phyloP scores from a whole-genome alignment of 2,888 invertebrate species.

The Hemistola chrysoprasaria region DNA sequence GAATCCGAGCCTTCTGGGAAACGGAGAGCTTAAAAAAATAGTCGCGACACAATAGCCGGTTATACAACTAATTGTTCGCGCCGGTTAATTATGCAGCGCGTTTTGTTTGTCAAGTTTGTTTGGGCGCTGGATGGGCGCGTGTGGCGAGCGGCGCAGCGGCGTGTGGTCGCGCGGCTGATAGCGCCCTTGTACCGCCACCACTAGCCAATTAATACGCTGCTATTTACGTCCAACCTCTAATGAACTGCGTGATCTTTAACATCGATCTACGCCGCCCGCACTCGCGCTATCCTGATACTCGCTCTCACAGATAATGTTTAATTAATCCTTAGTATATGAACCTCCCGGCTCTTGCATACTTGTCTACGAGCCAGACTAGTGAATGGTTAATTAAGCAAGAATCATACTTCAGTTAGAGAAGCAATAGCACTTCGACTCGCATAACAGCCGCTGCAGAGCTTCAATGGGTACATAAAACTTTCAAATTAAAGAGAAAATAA shows the following conservation, averaged over 20 bases:
- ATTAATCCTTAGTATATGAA: constrained; percentile 10
- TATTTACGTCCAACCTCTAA: constrained; percentile 25
- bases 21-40: constrained; percentile 54
- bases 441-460: constrained; percentile 25
- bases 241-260: constrained; percentile 30
- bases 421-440: constrained; percentile 24
- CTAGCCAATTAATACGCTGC: constrained; percentile 31
- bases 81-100: constrained; percentile 65
- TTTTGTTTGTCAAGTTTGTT: constrained; percentile 51
- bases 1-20: constrained; percentile 73
- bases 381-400: constrained; percentile 26
- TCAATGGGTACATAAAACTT: constrained; percentile 41
- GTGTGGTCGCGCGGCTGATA: constrained; percentile 29
- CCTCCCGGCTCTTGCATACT: too few relatives aligned
- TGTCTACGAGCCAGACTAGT: constrained; percentile 21
- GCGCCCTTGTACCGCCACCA: constrained; percentile 22
- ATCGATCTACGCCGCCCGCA: constrained; percentile 10
- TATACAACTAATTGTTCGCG: constrained; percentile 74
- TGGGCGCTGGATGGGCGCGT: constrained; percentile 27
- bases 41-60: constrained; percentile 67
- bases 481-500: constrained; percentile 52
- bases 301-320: constrained; percentile 20
- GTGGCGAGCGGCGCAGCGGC: constrained; percentile 22
- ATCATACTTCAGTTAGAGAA: constrained; percentile 27
- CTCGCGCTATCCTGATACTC: constrained; percentile 13